Conservation (phyloP, 2,888 invertebrate genomes). For the Eupelmus urozonus region DNA sequence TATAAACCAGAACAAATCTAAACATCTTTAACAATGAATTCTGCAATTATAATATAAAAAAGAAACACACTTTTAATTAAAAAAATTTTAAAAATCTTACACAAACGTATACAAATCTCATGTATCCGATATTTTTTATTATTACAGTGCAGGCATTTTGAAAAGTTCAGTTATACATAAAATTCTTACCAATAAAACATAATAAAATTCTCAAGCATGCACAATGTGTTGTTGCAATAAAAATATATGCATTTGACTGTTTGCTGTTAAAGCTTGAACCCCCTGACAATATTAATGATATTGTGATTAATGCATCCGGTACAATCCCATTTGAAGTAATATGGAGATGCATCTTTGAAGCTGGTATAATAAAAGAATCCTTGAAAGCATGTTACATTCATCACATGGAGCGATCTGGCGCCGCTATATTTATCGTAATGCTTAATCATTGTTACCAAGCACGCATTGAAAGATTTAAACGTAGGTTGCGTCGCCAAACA, state of each 20-base stretch:
- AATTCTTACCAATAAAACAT: neutral
- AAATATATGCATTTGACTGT: conserved; percentile 49
- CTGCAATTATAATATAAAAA: too few relatives aligned
- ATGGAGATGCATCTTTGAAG: conserved; percentile 1
- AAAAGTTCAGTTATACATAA: neutral
- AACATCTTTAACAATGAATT: too few relatives aligned
- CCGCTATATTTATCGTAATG: conserved; percentile 35
- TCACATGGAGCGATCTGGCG: conserved; percentile 70
- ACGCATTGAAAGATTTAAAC: conserved; percentile 62
- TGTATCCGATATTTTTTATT: too few relatives aligned
- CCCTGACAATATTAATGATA: conserved; percentile 25
- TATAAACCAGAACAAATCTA: too few relatives aligned
- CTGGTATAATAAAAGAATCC: conserved; percentile 26
- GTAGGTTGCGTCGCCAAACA: conserved; percentile 82
- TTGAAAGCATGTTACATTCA: conserved; percentile 73
- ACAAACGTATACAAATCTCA: too few relatives aligned
- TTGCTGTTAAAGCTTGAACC: conserved; percentile 49
- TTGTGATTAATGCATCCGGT: conserved; percentile 46
- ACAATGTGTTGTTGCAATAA: conserved; percentile 31
- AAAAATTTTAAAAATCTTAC: too few relatives aligned
- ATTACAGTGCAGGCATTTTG: conserved; percentile 10
- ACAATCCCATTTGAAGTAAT: conserved; percentile 14
- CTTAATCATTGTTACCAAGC: conserved; percentile 58
- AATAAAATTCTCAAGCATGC: conserved; percentile 48
- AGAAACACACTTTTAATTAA: too few relatives aligned